Evolutionary conservation across 2,113 vertebrate species (phyloP).

Genomic region (Grantiella picta): DNA sequence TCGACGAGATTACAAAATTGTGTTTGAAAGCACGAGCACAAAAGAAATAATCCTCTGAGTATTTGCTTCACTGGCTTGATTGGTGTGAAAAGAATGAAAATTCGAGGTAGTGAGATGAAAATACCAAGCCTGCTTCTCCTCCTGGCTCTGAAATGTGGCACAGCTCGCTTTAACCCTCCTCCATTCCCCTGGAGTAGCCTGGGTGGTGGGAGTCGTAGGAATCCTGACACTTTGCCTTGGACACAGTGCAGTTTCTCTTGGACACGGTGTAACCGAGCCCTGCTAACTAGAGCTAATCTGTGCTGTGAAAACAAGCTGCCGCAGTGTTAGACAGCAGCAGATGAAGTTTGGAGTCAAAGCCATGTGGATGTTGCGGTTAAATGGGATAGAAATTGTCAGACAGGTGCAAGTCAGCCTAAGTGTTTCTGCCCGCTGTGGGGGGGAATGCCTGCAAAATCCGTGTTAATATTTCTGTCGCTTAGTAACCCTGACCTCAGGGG

Average conservation of each 20-base stretch:
- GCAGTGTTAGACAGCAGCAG: not conserved
- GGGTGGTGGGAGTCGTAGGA: not conserved
- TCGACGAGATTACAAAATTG: slow-evolving; percentile 60
- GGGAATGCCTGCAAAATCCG: not conserved
- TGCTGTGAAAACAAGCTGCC: slow-evolving; percentile 3
- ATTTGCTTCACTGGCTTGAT: slow-evolving; percentile 62
- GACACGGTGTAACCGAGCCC: not conserved
- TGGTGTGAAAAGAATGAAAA: slow-evolving; percentile 63
- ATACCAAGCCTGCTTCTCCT: not conserved
- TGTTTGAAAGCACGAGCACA: slow-evolving; percentile 58
- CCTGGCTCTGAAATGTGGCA: not conserved
- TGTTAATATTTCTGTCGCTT: slow-evolving; percentile 19
- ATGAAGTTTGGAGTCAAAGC: not conserved
- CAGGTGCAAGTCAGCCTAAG: not conserved
- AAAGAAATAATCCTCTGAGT: slow-evolving; percentile 60
- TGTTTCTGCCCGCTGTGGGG: not conserved
- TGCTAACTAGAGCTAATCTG: not conserved
- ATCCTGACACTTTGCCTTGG: not conserved
- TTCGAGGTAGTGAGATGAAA: slow-evolving; percentile 39
- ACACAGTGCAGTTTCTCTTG: not conserved
- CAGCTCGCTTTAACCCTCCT: not conserved
- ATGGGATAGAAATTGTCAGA: not conserved
- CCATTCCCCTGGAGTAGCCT: accelerated
- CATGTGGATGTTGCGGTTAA: not conserved
- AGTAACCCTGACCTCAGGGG: slow-evolving; percentile 50